A percentile compares a stretch with the other conserved stretches of the same genome.
phyloP scores from a whole-genome alignment of 2,888 invertebrate species.

The Gnatocerus cornutus region DNA sequence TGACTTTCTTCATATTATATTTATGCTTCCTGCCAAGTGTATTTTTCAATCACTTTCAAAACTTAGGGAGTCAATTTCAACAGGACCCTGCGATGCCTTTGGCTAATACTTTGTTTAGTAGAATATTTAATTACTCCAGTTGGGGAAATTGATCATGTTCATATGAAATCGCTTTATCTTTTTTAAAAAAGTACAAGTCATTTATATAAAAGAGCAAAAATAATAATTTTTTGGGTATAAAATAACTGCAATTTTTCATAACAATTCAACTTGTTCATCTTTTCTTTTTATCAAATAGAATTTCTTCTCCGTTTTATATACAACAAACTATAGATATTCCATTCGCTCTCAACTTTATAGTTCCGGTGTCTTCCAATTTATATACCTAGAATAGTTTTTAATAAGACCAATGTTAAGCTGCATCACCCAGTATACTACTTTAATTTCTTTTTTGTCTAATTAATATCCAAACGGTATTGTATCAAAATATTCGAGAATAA shows the following conservation, averaged over 20 bases:
- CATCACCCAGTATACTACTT: conserved; percentile 21
- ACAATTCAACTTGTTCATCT: conserved; percentile 21
- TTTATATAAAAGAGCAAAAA: conserved; percentile 33
- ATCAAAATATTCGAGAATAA: conserved; percentile 30
- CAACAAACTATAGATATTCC: conserved; percentile 22
- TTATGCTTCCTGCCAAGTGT: conserved; percentile 22
- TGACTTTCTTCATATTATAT: conserved; percentile 22
- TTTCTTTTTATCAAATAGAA: conserved; percentile 27
- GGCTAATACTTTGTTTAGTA: conserved; percentile 28
- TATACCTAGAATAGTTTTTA: conserved; percentile 30
- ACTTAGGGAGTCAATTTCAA: conserved; percentile 30
- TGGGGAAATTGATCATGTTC: conserved; percentile 25
- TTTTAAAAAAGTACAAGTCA: conserved; percentile 31
- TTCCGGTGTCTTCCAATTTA: conserved; percentile 32
- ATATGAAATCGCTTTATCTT: conserved; percentile 27
- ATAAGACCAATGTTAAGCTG: conserved; percentile 16
- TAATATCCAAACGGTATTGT: conserved; percentile 39
- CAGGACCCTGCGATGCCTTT: conserved; percentile 22
- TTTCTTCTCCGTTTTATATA: conserved; percentile 18
- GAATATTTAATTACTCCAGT: conserved; percentile 25
- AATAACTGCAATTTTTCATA: conserved; percentile 30
- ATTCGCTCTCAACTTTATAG: conserved; percentile 34
- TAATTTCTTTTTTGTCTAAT: conserved; percentile 26
- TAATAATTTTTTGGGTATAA: conserved; percentile 29
- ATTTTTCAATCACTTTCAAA: conserved; percentile 28